phyloP scores from a whole-genome alignment of 2,888 invertebrate genomes.

The Pomacea canaliculata region DNA sequence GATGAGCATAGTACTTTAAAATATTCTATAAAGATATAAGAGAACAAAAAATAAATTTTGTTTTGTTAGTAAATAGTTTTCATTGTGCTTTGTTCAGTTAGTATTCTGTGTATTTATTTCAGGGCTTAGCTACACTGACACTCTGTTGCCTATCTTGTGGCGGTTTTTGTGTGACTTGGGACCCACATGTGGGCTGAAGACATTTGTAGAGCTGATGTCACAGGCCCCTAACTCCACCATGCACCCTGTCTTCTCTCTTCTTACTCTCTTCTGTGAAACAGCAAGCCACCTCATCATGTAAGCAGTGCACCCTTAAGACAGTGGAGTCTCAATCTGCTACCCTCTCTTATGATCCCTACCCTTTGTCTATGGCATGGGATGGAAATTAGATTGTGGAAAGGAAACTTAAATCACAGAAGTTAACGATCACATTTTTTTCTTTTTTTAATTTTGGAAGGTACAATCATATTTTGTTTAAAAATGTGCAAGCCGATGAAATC shows the following conservation, averaged over 20 bases:
- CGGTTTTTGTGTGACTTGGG: slow-evolving; percentile 89
- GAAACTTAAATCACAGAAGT: too few species aligned
- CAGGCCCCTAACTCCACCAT: slow-evolving; percentile 81
- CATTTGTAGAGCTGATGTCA: slow-evolving; percentile 86
- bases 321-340: too few species aligned
- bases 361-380: neutral
- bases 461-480: too few species aligned
- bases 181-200: slow-evolving; percentile 88
- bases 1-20: neutral
- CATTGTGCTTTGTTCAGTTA: too few species aligned
- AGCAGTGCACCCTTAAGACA: slow-evolving; percentile 67
- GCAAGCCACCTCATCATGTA: slow-evolving; percentile 97
- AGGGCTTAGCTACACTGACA: slow-evolving; percentile 95
- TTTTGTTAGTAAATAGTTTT: too few species aligned
- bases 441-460: too few species aligned
- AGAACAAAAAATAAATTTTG: too few species aligned
- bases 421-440: too few species aligned
- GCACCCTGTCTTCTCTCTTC: slow-evolving; percentile 91
- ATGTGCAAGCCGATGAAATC: too few species aligned
- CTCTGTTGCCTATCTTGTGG: slow-evolving; percentile 91
- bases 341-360: neutral
- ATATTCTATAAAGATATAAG: too few species aligned
- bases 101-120: too few species aligned
- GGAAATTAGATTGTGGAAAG: neutral
- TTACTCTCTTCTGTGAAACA: slow-evolving; percentile 93